Evolutionary conservation across 2,113 vertebrate genomes (phyloP), one percentile per base, ranked within the genome.

Genomic region (Aplodontia rufa): DNA sequence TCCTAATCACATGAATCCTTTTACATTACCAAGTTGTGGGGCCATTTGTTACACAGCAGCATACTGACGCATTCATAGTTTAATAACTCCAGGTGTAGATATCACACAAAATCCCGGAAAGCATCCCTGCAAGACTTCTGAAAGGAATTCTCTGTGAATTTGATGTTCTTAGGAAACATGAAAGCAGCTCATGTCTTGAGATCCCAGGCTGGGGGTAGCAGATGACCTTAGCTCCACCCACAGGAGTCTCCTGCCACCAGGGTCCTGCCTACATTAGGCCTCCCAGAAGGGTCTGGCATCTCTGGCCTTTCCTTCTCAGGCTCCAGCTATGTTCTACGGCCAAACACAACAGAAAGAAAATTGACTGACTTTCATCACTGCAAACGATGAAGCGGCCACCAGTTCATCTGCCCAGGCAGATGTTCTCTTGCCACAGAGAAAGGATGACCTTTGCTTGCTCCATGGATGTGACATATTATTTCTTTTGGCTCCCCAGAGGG

Each of bases 381-480:
- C 2, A 10, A 87, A 64, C 82, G 78, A 89, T 60, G 45, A 80
- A 80, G 37, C n/a, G 66, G 79, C 74, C 45, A 30, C 90, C 68
- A 28, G n/a, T 89, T 87, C 75, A n/a, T 84, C 37, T 92, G 81
- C 35, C 80, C 3, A 11, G 84, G 75, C 40, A 89, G 79, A 93
- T 42, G 53, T 64, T 93, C 51, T 87, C 26, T 89, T 69, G 87
- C 74, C 49, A 71, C 19, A 62, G 87, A 91, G 81, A 69, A 88
- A 58, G 66, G 37, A 6, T 55, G 45, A 81, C 92, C 91, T 92
- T 35, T 88, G 87, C 13, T 76, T 17, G 74, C 19, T n/a, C 79
- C 16, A 0, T 80, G 37, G 55, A 86, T 82, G 53, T 94, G 85
- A 94, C 84, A 75, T 49, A 72, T 78, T 62, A 90, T 93, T 92